Evolutionary conservation across 2,797 vertebrate genomes (phyloP), one percentile per base, ranked within the genome.

Genomic region (Bovichtus variegatus): DNA sequence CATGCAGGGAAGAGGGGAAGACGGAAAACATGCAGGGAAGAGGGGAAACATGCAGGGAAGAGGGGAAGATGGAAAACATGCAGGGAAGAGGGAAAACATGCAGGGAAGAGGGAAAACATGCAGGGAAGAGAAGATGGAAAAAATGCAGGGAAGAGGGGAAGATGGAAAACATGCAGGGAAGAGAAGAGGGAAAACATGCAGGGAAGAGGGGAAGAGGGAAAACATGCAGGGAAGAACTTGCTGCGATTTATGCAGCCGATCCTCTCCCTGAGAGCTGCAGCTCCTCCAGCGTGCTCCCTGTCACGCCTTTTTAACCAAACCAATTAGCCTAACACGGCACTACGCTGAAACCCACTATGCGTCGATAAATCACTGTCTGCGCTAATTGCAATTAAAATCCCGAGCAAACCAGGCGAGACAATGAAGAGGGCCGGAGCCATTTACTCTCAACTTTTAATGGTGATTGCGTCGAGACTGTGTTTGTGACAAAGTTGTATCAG

Each of bases 321-420:
- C 94, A 95, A 95, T 95, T 95, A 95, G 87, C 85, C 88, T 16
- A 60, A 80, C 87, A 47, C 60, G 59, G 78, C 87, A 74, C 58
- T 36, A 76, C 36, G 80, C 89, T 40, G 64, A 87, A 89, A 86
- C 79, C 65, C 82, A 82, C 89, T 9, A 69, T 46, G 81, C 82
- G 58, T 90, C 89, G 73, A 94, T 94, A 93, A 95, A 94, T 93
- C 90, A 92, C 90, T 82, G 89, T 80, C 88, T 64, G 65, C 9
- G 7, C 87, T 94, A 94, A 94, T 91, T 93, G 93, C 93, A 94
- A 94, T 94, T 95, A 93, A 92, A 90, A 90, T 91, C 89, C 81
- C 0, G 78, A 89, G 81, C 82, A 83, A 90, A 89, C 89, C 88
- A 93, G 91, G 91, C 90, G 89, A 91, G 89, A 87, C 90, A 85